A percentile compares a stretch with the other conserved stretches of the same genome.
Conservation (phyloP, 2,113 vertebrate genomes). For the Macrotus californicus region DNA sequence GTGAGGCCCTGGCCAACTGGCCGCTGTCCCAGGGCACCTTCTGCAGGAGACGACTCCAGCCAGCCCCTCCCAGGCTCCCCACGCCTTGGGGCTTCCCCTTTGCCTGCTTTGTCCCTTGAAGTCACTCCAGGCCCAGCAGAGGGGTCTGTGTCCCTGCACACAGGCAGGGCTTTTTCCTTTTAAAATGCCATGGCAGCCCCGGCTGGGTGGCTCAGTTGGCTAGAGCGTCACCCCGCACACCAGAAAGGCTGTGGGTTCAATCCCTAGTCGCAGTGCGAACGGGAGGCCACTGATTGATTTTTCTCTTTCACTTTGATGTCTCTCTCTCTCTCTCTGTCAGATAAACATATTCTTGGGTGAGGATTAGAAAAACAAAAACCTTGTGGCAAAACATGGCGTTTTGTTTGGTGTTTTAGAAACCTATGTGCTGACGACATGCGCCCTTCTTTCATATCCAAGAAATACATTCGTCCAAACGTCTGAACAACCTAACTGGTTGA, state of each 20-base stretch:
- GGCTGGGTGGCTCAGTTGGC: no score
- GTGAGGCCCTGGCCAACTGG: accelerated
- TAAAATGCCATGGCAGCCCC: background rate
- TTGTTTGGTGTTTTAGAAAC: background rate
- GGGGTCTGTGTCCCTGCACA: accelerated
- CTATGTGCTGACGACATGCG: no score
- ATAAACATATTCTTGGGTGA: no score
- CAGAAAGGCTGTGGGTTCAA: no score
- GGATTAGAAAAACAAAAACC: background rate
- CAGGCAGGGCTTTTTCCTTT: accelerated
- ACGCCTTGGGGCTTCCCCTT: background rate
- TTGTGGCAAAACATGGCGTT: background rate
- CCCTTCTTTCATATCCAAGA: accelerated
- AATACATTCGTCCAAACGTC: background rate
- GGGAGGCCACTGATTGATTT: no score
- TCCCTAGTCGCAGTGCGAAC: no score
- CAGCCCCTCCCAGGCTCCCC: background rate
- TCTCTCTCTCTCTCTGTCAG: no score
- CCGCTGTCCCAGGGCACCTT: background rate
- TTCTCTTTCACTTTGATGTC: no score
- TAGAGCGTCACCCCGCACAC: no score
- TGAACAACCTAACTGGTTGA: background rate
- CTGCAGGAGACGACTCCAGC: accelerated
- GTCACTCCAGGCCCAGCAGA: background rate
- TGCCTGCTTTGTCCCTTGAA: accelerated